These are phyloP conservation scores for Leucophora obtusa DNA, from an alignment of 2,888 invertebrate genomes.

Conservation along the genomic window DNA sequence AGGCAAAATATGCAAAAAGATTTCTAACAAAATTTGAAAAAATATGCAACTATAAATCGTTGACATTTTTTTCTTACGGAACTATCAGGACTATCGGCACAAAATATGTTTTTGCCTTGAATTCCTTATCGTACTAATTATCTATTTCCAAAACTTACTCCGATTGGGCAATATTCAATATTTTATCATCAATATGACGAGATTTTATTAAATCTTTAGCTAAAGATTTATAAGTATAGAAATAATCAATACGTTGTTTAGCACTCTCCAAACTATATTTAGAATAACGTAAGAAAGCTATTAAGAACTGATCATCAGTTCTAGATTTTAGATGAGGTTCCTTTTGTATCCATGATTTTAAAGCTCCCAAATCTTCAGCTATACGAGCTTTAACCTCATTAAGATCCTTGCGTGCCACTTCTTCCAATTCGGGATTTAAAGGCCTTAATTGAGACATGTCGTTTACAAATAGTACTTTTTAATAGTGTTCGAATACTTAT, in stretches of 20 bases:
- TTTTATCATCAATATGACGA: constrained; percentile 72
- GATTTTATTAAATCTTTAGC: constrained; percentile 80
- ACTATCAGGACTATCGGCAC: no score
- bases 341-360: constrained; percentile 80
- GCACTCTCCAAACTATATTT: constrained; percentile 80
- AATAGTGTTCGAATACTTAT: neutral
- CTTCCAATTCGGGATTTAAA: constrained; percentile 71
- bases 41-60: no score
- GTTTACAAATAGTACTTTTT: neutral
- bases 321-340: constrained; percentile 79
- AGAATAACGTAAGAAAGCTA: constrained; percentile 80
- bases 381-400: constrained; percentile 78
- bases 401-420: constrained; percentile 78
- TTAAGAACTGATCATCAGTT: constrained; percentile 79
- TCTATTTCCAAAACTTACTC: constrained; percentile 69
- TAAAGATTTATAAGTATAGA: constrained; percentile 79
- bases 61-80: no score
- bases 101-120: no score
- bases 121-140: no score
- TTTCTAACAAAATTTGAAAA: no score
- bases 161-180: constrained; percentile 70
- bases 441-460: constrained; percentile 72
- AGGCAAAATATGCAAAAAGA: no score
- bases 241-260: constrained; percentile 81
- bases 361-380: constrained; percentile 76